phyloP scores from a whole-genome alignment of 2,797 vertebrate genomes.

The Salarias fasciatus region DNA sequence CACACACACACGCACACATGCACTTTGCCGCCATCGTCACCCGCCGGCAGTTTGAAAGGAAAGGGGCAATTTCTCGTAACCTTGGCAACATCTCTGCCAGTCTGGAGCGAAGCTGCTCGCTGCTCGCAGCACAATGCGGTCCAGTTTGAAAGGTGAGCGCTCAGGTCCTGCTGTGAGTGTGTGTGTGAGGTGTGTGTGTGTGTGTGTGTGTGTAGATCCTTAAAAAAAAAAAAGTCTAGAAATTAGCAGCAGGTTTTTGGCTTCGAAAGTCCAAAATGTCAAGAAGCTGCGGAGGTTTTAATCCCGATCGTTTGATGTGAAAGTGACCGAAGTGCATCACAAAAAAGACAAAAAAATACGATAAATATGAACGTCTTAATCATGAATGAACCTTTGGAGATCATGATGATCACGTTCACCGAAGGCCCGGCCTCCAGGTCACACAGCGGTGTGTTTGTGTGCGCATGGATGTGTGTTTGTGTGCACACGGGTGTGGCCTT shows the following conservation, averaged over 20 bases:
- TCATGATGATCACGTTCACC: no score
- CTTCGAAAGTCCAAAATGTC: no score
- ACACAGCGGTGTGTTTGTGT: background rate
- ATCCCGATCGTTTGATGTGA: no score
- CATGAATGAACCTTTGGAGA: no score
- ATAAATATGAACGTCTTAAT: no score
- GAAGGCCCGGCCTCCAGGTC: no score
- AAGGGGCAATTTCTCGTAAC: conserved; percentile 61
- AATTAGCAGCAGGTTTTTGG: no score
- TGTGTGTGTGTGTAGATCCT: conserved; percentile 19
- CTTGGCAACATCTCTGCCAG: conserved; percentile 61
- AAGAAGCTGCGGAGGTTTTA: no score
- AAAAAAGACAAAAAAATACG: no score
- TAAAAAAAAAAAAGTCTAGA: background rate
- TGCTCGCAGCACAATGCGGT: conserved; percentile 53
- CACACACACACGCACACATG: conserved; percentile 17
- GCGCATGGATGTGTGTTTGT: background rate
- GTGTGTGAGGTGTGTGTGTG: background rate
- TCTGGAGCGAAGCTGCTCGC: conserved; percentile 35
- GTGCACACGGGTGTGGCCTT: background rate
- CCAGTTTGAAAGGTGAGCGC: conserved; percentile 56
- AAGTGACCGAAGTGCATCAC: no score
- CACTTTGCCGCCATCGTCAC: conserved; percentile 1
- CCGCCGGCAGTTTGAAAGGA: conserved; percentile 48
- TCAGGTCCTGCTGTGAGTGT: conserved; percentile 33